These are phyloP conservation scores for Montifringilla adamsi DNA, from an alignment of 2,113 vertebrate genomes.

Conservation along the genomic window DNA sequence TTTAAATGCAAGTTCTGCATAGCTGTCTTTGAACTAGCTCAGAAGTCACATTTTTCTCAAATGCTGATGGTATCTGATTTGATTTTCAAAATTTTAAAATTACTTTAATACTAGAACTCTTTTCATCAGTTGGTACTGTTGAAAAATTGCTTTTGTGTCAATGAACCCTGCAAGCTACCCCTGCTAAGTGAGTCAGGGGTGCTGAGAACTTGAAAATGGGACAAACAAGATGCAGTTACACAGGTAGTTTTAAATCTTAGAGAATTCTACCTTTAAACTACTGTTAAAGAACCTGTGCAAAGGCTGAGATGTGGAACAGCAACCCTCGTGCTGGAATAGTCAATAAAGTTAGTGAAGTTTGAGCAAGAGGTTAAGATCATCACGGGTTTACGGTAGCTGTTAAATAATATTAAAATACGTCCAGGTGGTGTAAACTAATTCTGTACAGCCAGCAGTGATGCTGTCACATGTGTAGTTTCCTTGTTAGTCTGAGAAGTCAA, in stretches of 20 bases:
- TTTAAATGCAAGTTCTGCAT: constrained; percentile 53
- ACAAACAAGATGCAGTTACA: background rate
- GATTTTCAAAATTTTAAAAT: background rate
- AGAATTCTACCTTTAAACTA: background rate
- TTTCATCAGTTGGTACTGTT: background rate
- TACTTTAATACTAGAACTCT: background rate
- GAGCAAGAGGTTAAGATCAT: background rate
- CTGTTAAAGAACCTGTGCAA: background rate
- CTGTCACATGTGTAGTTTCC: background rate
- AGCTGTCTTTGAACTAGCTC: background rate
- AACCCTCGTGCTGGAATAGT: accelerated
- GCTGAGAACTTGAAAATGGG: background rate
- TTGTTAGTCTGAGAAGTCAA: background rate
- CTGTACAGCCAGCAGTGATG: background rate
- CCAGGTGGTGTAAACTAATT: background rate
- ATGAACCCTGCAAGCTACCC: background rate
- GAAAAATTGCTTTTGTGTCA: background rate
- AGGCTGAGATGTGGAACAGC: background rate
- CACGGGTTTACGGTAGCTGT: background rate
- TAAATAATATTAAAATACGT: background rate
- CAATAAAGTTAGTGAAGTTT: background rate
- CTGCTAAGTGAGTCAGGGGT: background rate
- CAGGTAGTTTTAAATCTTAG: background rate
- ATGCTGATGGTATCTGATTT: background rate
- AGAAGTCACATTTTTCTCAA: background rate